Evolutionary conservation across 2,888 invertebrate genomes (phyloP), one percentile per base, ranked within the genome.

Genomic region (Pyrrhosoma nymphula): DNA sequence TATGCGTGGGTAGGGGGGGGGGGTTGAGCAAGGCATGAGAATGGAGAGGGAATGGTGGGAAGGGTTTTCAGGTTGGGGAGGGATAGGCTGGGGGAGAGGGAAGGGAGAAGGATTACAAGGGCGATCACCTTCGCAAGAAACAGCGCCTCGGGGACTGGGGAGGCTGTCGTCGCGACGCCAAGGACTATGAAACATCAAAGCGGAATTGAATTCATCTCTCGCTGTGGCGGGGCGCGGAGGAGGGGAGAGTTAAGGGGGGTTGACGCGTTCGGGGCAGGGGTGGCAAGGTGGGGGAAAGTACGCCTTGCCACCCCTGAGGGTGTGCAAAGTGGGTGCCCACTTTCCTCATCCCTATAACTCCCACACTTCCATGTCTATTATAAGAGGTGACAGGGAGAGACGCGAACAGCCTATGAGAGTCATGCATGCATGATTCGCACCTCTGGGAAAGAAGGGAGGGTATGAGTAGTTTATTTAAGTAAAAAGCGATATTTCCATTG

Each of bases 171-270:
- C 82, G 35, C 69, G 69, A 69, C n/a, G 69, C 1, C 12, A 16
- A 82, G 26, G 82, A 82, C 82, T 82, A 35, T 35, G 82, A 35
- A 35, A 82, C 82, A 82, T 82, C 82, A 60, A 60, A 60, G 91
- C 56, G 91, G 93, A 93, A 93, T 93, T 93, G 93, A 93, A 93
- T 93, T 47, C 93, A 18, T 26, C 47, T n/a, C 88, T 60, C 60
- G 20, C 18, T n/a, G n/a, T n/a, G n/a, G n/a, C n/a, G n/a, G n/a
- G n/a, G 47, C 47, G 47, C 47, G 8, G 8, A 47, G 47, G 47
- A 8, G 8, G 47, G 47, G 47, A 8, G 47, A 47, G 47, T 8
- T 47, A 8, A 47, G 69, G 69, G 69, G n/a, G 10, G 10, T n/a
- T n/a, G n/a, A 26, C 20, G 47, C 47, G 47, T 47, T 47, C 69